A percentile compares a stretch with the other conserved stretches of the same genome.
These are phyloP conservation scores for Scaptomyza pallida DNA, from an alignment of 1,140 invertebrate genomes.

Conservation along the genomic window DNA sequence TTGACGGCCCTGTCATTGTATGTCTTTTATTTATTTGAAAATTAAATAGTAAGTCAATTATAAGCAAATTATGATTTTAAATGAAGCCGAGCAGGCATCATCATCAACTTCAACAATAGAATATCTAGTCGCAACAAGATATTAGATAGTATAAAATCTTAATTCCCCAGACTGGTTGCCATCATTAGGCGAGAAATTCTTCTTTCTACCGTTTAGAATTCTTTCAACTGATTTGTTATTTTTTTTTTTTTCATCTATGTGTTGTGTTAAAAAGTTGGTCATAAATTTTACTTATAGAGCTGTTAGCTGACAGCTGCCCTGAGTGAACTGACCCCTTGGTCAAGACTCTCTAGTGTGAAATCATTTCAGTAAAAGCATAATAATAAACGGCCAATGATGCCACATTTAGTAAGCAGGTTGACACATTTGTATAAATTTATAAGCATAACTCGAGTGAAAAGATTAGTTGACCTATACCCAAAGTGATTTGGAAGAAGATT, in stretches of 20 bases:
- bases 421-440: conserved; percentile 14
- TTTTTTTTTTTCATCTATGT: neutral
- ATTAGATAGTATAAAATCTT: conserved; percentile 71
- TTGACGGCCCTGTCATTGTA: conserved; percentile 32
- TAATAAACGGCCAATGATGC: conserved; percentile 11
- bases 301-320: conserved; percentile 68
- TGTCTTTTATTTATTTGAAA: conserved; percentile 66
- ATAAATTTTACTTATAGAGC: conserved; percentile 80
- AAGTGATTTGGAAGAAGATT: neutral
- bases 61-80: conserved; percentile 64
- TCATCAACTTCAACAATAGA: conserved; percentile 39
- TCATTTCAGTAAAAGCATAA: conserved; percentile 23
- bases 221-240: conserved; percentile 28
- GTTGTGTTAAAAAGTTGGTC: conserved; percentile 34
- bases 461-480: neutral
- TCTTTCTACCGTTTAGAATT: conserved; percentile 43
- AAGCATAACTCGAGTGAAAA: neutral
- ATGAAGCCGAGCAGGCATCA: conserved; percentile 9
- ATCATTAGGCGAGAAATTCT: conserved; percentile 38
- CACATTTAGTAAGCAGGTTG: conserved; percentile 4
- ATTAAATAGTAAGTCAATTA: conserved; percentile 78
- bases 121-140: conserved; percentile 25
- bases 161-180: conserved; percentile 68
- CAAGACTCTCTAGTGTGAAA: conserved; percentile 27
- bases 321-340: conserved; percentile 54